Conservation (phyloP, 2,888 invertebrate species). For the Epistrophella euchroma region DNA sequence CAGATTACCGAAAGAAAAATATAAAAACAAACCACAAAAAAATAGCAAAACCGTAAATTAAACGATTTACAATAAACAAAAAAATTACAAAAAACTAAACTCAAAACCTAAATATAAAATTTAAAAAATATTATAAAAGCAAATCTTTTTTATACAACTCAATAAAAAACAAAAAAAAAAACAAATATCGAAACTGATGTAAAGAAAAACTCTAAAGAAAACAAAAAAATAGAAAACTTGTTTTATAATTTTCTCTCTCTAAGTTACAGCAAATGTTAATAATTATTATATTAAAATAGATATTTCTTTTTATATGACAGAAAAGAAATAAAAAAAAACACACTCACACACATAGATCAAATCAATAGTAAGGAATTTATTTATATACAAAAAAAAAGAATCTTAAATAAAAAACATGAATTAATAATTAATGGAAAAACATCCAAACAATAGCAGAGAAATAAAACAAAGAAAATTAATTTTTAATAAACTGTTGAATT, state of each 20-base stretch:
- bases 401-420: constrained; percentile 52
- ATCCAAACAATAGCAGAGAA: constrained; percentile 72
- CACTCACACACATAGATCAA: constrained; percentile 70
- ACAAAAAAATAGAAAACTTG: constrained; percentile 60
- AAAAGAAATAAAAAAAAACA: constrained; percentile 39
- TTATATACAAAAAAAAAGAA: constrained; percentile 69
- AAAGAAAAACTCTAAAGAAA: constrained; percentile 28
- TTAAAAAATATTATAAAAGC: constrained; percentile 28
- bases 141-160: constrained; percentile 73
- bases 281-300: constrained; percentile 53
- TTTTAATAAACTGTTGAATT: constrained; percentile 76
- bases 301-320: constrained; percentile 46
- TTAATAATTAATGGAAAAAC: constrained; percentile 27
- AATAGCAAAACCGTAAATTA: constrained; percentile 73
- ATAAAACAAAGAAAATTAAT: constrained; percentile 71
- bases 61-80: constrained; percentile 62
- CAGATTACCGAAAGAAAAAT: constrained; percentile 64
- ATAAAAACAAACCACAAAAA: constrained; percentile 72
- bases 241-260: constrained; percentile 61
- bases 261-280: constrained; percentile 71
- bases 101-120: constrained; percentile 30
- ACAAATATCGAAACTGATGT: constrained; percentile 58
- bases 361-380: constrained; percentile 76
- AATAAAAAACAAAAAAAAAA: constrained; percentile 30
- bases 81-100: constrained; percentile 46